phyloP scores from a whole-genome alignment of 2,797 vertebrate species.

The Pteronotus mesoamericanus region DNA sequence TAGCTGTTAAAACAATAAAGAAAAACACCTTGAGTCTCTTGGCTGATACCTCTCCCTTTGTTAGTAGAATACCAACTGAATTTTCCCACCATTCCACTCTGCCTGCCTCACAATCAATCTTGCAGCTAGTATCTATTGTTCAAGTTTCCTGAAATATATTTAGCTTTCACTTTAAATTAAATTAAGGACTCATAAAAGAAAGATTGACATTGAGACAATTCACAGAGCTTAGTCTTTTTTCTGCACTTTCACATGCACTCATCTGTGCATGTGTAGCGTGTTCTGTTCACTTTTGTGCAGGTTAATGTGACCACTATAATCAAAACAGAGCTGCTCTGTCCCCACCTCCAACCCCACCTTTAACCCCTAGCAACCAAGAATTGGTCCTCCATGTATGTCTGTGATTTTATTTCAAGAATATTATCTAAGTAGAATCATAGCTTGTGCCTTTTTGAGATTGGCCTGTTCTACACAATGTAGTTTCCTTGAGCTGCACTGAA shows the following conservation, averaged over 20 bases:
- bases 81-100: neutral
- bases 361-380: neutral
- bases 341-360: neutral
- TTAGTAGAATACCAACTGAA: neutral
- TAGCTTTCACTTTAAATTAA: neutral
- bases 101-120: fast-evolving
- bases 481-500: neutral
- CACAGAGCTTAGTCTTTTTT: neutral
- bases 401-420: neutral
- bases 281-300: neutral
- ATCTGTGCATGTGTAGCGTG: neutral
- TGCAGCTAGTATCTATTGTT: neutral
- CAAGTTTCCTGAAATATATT: neutral
- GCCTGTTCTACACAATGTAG: neutral
- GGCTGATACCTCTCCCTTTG: neutral
- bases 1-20: neutral
- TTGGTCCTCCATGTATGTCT: neutral
- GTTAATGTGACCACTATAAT: neutral
- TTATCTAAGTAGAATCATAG: neutral
- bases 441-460: neutral
- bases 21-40: neutral
- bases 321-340: neutral
- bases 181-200: neutral
- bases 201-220: neutral
- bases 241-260: neutral